Percentiles rank a stretch among this genome's conserved stretches.
phyloP scores from a whole-genome alignment of 2,113 vertebrate species.

The Dromaius novaehollandiae region DNA sequence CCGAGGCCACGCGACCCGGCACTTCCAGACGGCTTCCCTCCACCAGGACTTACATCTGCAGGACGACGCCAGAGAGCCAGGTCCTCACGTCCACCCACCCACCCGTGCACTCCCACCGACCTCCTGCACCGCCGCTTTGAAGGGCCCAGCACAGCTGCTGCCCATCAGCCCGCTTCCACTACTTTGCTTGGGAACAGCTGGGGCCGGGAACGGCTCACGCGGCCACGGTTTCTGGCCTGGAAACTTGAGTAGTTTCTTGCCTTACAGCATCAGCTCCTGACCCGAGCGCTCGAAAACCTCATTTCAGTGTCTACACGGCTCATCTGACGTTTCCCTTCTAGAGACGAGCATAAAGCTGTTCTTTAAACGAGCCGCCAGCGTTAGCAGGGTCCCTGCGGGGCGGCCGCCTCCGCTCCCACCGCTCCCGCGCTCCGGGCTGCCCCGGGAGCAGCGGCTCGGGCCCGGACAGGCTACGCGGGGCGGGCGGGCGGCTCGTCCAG shows the following conservation, averaged over 20 bases:
- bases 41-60: rapidly evolving
- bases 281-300: neutral
- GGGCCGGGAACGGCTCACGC: neutral
- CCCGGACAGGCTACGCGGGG: no score
- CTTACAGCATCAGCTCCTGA: neutral
- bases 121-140: no score
- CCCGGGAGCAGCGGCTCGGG: neutral
- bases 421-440: neutral
- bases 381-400: neutral
- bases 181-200: neutral
- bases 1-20: neutral
- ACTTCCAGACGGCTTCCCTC: neutral
- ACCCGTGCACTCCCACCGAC: no score
- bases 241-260: neutral
- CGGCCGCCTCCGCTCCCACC: neutral
- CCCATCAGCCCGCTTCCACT: neutral
- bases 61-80: neutral
- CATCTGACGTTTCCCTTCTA: neutral
- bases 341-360: neutral
- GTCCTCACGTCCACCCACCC: no score
- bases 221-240: neutral
- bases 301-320: neutral
- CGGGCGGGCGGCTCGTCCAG: neutral
- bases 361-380: neutral
- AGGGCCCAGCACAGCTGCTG: no score